Percentiles rank a stretch among this genome's conserved stretches.
Evolutionary conservation across 2,113 vertebrate species (phyloP).

Genomic region (Xenopus borealis): DNA sequence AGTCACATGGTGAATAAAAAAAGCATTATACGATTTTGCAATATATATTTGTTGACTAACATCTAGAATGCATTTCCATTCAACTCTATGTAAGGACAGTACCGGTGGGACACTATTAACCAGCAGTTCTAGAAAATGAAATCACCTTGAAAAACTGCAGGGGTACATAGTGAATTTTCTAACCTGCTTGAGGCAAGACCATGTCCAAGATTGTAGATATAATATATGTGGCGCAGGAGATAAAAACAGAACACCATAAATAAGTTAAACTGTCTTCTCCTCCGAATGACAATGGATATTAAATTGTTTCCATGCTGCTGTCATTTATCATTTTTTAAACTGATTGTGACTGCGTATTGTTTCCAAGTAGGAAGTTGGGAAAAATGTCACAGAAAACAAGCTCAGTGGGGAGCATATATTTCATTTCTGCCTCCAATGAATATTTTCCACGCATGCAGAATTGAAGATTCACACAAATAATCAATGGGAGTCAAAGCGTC

Average conservation of each 20-base stretch:
- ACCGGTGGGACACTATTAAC: slow-evolving; percentile 21
- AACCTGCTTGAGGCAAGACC: slow-evolving; percentile 7
- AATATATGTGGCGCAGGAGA: slow-evolving; percentile 30
- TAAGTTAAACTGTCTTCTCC: slow-evolving; percentile 41
- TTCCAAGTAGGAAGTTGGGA: slow-evolving; percentile 37
- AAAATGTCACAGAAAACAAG: slow-evolving; percentile 42
- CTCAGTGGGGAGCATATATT: slow-evolving; percentile 43
- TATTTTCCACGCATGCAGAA: slow-evolving; percentile 26
- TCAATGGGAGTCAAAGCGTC: slow-evolving; percentile 12
- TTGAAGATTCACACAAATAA: slow-evolving; percentile 42
- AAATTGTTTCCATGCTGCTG: slow-evolving; percentile 46
- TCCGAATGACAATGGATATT: slow-evolving; percentile 38
- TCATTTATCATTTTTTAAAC: slow-evolving; percentile 50
- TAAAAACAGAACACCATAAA: slow-evolving; percentile 37
- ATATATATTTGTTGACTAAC: background rate
- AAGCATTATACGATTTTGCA: background rate
- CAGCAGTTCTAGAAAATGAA: slow-evolving; percentile 26
- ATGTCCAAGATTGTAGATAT: slow-evolving; percentile 1
- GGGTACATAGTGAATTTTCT: slow-evolving; percentile 17
- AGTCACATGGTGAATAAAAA: background rate
- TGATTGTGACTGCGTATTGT: slow-evolving; percentile 40
- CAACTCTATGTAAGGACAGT: background rate
- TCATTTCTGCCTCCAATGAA: background rate
- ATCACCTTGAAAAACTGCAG: slow-evolving; percentile 16
- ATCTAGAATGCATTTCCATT: background rate